Base-by-base conservation (phyloP, 2,797 vertebrate genomes). In the Eulemur mongoz region DNA sequence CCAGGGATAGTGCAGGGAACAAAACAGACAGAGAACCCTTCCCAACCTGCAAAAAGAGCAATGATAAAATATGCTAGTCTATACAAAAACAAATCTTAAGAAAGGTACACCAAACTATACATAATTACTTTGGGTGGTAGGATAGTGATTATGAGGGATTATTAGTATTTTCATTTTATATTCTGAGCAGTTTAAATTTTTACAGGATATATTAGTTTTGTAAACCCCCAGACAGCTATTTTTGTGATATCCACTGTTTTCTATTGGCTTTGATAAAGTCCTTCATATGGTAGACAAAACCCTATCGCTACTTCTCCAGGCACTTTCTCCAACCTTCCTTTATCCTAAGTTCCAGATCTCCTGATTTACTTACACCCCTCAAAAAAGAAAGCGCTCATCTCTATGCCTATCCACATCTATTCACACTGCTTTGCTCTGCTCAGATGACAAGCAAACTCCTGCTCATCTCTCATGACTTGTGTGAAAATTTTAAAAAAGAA, bases 381-480 rank as follows among this genome's bases (percentile, higher is more conserved):
- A 72, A 52, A 75, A 67, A 81, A 70, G 10, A 59, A 94, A 89
- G 43, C 38, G 92, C 22, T 85, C 78, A 8, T 38, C 25, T 86
- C 70, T 15, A 0, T 5, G 10, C 40, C 52, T 43, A 17, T 3
- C 6, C 38, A 23, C 20, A 72, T 86, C 69, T 83, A 32, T 40
- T 85, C 25, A 81, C 25, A 59, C 7, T 35, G 61, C 73, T 95
- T 32, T 88, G 57, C n/a, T 88, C 92, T 61, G 43, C n/a, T 83
- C 84, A 72, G 1, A 76, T 2, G 40, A 70, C 87, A 88, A 81
- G 96, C 57, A 86, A 94, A 88, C 38, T 88, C 69, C 82, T 69
- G 69, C 54, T 91, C 88, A 23, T 32, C 59, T 38, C 10, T 69
- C 57, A 25, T 15, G 22, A 61, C 80, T 75, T 52, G 12, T 2